Conservation (phyloP, 37 sponge, comb jelly and placozoan genomes). For the Lycopodina hypogea region DNA sequence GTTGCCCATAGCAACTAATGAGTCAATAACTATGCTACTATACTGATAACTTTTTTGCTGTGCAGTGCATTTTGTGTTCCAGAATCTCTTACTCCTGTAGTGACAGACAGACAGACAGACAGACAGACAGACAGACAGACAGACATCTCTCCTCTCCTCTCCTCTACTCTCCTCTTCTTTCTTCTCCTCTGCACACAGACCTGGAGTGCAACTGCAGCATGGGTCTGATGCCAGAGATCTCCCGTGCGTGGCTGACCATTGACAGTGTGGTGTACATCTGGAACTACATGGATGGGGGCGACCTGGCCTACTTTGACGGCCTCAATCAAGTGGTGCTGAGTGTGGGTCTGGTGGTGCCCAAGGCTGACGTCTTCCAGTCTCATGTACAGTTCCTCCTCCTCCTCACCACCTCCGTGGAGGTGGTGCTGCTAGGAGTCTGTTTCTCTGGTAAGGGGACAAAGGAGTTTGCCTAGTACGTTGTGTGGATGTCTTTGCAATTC, state of each 20-base stretch:
- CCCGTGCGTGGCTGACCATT: slow-evolving; percentile 91
- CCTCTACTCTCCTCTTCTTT: too few species aligned
- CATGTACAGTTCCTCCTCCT: slow-evolving; percentile 89
- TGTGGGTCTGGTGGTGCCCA: slow-evolving; percentile 85
- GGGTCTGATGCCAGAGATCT: slow-evolving; percentile 90
- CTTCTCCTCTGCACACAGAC: slow-evolving; percentile 39
- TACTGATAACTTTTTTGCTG: too few species aligned
- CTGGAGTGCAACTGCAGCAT: slow-evolving; percentile 94
- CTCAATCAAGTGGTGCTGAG: slow-evolving; percentile 90
- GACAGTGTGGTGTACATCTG: slow-evolving; percentile 93
- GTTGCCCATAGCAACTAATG: too few species aligned
- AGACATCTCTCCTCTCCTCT: too few species aligned
- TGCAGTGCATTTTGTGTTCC: too few species aligned
- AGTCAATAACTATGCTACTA: too few species aligned
- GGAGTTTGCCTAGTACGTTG: background rate
- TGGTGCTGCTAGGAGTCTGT: slow-evolving; percentile 91
- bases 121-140: too few species aligned
- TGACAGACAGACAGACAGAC: too few species aligned
- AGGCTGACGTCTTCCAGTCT: slow-evolving; percentile 83
- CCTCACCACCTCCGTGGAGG: slow-evolving; percentile 86
- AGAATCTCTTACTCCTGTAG: too few species aligned
- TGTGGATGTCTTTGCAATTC: background rate
- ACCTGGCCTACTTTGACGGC: slow-evolving; percentile 98
- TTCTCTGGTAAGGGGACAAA: slow-evolving; percentile 58
- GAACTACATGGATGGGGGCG: slow-evolving; percentile 91